Evolutionary conservation across 2,888 invertebrate genomes (phyloP), one percentile per base, ranked within the genome.

Genomic region (Drosophila rubida): DNA sequence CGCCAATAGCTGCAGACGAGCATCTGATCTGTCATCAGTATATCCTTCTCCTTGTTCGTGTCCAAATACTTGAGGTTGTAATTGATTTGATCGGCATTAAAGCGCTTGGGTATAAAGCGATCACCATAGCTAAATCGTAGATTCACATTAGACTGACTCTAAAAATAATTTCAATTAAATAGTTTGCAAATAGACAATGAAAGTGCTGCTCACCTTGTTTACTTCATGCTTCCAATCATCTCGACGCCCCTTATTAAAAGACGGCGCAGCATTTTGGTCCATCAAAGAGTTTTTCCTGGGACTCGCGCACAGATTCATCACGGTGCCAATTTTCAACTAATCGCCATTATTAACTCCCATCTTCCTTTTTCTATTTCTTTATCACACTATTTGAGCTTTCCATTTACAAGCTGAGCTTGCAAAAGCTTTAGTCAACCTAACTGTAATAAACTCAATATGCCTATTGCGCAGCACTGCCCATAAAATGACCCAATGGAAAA

Each of bases 31-130:
- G 54, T n/a, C 54, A 32, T 32, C 0, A 91, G 55, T 11, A 90
- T 70, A 74, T 91, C 91, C 11, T 73, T 73, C 13, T 75, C 70
- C 4, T 70, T 66, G 0, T 62, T 67, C 4, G 54, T 76, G n/a
- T 50, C 61, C 27, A 77, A 49, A 67, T 81, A 78, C 57, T 88
- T 69, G 25, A 71, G 58, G 80, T 90, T 81, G 5, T 68, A 69
- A 6, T 89, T 67, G 19, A 76, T 60, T 8, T 78, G 57, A 13
- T 66, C 62, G 0, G 78, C 46, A 2, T 73, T 72, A 69, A 87
- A 91, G 1, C 92, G 83, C 9, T 90, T 74, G 0, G 92, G 91
- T 61, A 92, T 91, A 64, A 91, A 92, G 4, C 92, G 88, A 75
- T 92, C 92, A 0, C 91, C 91, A 19, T 50, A 62, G 2, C 9